A percentile compares a stretch with the other conserved stretches of the same genome.
These are phyloP conservation scores for Aleadryas rufinucha DNA, from an alignment of 2,113 vertebrate genomes.

Conservation along the genomic window DNA sequence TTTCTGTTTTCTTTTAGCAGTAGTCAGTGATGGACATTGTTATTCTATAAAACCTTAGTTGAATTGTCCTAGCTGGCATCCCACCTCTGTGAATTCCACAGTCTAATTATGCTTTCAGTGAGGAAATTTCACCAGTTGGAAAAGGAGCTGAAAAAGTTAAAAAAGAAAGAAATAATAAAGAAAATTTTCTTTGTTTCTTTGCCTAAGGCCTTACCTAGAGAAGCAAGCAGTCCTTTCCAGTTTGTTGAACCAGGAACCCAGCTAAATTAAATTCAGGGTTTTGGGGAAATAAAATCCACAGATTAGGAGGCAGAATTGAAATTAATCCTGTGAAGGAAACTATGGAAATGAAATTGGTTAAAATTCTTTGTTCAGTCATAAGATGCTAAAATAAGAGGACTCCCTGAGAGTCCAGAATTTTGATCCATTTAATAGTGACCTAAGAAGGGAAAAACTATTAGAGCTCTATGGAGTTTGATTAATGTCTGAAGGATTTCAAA, in stretches of 20 bases:
- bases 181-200: neutral
- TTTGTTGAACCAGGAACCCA: neutral
- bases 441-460: neutral
- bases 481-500: neutral
- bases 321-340: neutral
- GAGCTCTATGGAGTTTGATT: neutral
- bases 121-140: neutral
- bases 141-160: neutral
- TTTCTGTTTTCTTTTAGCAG: neutral
- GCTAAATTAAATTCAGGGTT: neutral
- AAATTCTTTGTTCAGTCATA: neutral
- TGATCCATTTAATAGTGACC: neutral
- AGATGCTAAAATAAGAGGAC: neutral
- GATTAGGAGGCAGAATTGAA: neutral
- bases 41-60: neutral
- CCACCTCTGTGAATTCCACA: neutral
- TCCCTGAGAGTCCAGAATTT: neutral
- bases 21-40: neutral
- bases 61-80: neutral
- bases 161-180: no score
- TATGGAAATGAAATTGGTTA: neutral
- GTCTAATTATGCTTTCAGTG: neutral
- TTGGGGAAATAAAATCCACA: neutral
- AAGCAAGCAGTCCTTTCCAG: neutral
- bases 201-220: neutral